These are phyloP conservation scores for Sterrhoptilus dennistouni DNA, from an alignment of 2,113 vertebrate species.

Conservation along the genomic window DNA sequence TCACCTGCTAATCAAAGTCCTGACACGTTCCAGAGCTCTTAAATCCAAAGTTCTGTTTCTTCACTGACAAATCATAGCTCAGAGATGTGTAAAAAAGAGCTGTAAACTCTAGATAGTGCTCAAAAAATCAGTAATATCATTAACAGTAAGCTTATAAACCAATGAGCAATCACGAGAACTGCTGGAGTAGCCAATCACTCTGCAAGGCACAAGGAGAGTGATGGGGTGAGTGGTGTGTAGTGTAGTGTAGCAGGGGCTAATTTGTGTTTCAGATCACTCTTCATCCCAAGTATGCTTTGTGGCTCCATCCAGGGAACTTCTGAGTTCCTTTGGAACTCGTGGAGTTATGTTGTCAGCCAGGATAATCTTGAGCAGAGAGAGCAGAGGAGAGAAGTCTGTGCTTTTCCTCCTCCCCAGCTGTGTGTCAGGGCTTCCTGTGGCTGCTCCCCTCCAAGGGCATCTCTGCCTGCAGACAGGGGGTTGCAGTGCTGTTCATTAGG, in stretches of 20 bases:
- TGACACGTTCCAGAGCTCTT: neutral
- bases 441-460: neutral
- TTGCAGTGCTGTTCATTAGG: neutral
- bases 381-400: neutral
- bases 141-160: neutral
- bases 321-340: neutral
- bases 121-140: neutral
- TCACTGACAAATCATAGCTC: neutral
- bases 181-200: neutral
- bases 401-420: neutral
- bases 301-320: neutral
- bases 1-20: neutral
- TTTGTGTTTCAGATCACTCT: neutral
- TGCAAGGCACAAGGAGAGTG: fast-evolving
- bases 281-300: neutral
- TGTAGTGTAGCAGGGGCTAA: neutral
- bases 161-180: neutral
- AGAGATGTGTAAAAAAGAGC: neutral
- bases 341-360: neutral
- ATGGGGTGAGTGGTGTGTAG: fast-evolving
- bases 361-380: neutral
- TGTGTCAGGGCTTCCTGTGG: fast-evolving
- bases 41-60: neutral
- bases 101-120: neutral
- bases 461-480: neutral